Evolutionary conservation across 2,113 vertebrate genomes (phyloP), one percentile per base, ranked within the genome.

Genomic region (Chlamydotis undulata): DNA sequence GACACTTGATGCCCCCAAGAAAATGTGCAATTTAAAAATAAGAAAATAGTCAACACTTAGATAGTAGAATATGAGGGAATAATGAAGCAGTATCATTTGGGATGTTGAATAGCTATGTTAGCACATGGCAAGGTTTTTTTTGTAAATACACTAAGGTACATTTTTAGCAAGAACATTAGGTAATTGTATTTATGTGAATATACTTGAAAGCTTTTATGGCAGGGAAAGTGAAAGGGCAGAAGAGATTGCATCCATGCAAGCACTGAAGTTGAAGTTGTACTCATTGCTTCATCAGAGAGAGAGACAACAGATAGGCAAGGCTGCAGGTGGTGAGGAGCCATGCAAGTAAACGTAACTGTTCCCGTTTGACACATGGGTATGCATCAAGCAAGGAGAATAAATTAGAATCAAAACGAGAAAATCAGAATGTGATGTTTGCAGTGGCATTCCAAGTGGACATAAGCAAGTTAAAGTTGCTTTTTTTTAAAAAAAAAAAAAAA

Each of bases 401-500:
- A 77, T 35, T 6, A 60, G 7, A 8, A 61, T 9, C 18, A 80
- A 80, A 89, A 45, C 21, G 4, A 31, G 28, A 76, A 69, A 80
- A 52, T 29, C 10, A 52, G 43, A 45, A 52, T 49, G 18, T 1
- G 0, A 25, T 41, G 8, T 69, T 71, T 65, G 10, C 0, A 0
- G 41, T 52, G 16, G 28, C 10, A 47, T 45, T 73, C 24, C 19
- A 61, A 3, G 6, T 49, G 19, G 35, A 43, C 16, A 74, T 8
- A 71, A 68, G 13, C 3, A 73, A 93, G 19, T 19, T 60, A 14
- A 92, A 53, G 8, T 33, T 77, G 14, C 6, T 41, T 39, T 39
- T 39, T 39, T 39, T 39, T 12, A 1, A 9, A 60, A 37, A 31
- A 61, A 68, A 56, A 45, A 50, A 71, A 73, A 73, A 69, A 60